Conservation (phyloP, 2,113 vertebrate genomes). For the Calonectris borealis region DNA sequence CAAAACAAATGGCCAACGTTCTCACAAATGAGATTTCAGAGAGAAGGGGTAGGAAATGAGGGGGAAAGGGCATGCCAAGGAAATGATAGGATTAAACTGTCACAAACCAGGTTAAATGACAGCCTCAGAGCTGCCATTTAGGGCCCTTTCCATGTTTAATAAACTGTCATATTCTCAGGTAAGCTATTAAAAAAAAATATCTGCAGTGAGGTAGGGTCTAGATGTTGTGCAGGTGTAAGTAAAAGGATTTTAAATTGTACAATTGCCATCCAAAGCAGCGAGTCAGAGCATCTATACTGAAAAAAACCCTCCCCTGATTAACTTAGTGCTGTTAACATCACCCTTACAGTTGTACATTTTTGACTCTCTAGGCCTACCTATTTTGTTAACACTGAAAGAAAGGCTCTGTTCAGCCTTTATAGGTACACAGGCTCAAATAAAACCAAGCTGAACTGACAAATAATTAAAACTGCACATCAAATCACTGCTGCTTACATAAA, state of each 20-base stretch:
- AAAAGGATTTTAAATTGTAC: not conserved
- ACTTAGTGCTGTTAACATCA: not conserved
- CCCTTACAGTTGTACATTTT: not conserved
- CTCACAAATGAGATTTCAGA: not conserved
- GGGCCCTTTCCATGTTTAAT: not conserved
- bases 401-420: not conserved
- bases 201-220: not conserved
- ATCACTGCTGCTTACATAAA: not conserved
- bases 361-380: not conserved
- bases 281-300: not conserved
- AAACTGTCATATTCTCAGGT: not conserved
- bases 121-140: not conserved
- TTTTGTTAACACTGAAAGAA: not conserved
- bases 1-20: not conserved
- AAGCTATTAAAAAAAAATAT: not conserved
- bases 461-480: slow-evolving; percentile 10
- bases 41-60: not conserved
- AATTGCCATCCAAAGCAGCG: not conserved
- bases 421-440: not conserved
- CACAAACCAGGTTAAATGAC: not conserved
- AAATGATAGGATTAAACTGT: not conserved
- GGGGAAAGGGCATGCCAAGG: not conserved
- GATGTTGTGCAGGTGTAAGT: not conserved
- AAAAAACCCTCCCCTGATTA: not conserved
- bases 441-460: slow-evolving; percentile 11